Conservation (phyloP, 2,888 invertebrate genomes). For the Spodoptera exigua region DNA sequence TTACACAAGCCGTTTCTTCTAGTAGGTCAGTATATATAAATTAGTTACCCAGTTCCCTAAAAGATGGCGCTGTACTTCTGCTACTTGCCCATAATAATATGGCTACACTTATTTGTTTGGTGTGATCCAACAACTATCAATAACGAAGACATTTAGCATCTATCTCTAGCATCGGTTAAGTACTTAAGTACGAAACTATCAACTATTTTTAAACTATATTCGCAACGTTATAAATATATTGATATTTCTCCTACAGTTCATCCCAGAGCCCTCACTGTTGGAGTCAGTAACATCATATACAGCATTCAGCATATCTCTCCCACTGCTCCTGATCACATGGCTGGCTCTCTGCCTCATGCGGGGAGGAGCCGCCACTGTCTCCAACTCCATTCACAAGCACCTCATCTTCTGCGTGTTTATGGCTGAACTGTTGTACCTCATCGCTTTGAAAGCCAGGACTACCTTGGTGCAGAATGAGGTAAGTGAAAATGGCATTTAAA, state of each 20-base stretch:
- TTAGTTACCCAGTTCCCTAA: too few species aligned
- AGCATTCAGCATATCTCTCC: constrained; percentile 95
- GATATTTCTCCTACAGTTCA: constrained; percentile 87
- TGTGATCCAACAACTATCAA: too few species aligned
- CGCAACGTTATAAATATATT: background rate
- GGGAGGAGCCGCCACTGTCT: constrained; percentile 95
- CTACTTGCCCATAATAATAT: too few species aligned
- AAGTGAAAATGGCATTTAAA: constrained; percentile 47
- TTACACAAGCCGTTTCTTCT: too few species aligned
- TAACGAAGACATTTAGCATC: too few species aligned
- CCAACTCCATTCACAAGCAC: constrained; percentile 98
- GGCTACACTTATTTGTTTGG: too few species aligned
- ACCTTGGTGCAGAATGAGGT: constrained; percentile 95
- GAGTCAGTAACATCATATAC: constrained; percentile 97
- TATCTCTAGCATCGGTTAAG: too few species aligned
- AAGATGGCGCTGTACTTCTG: too few species aligned
- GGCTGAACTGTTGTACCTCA: constrained; percentile 95
- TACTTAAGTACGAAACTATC: too few species aligned
- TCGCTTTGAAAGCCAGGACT: constrained; percentile 95
- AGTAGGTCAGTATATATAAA: too few species aligned
- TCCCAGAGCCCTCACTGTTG: constrained; percentile 95
- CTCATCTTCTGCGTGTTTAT: constrained; percentile 96
- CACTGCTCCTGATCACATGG: constrained; percentile 94
- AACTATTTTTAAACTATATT: too few species aligned
- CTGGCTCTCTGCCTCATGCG: constrained; percentile 94